Base-by-base conservation (phyloP, 1,140 invertebrate genomes). In the Anoplolepis gracilipes region DNA sequence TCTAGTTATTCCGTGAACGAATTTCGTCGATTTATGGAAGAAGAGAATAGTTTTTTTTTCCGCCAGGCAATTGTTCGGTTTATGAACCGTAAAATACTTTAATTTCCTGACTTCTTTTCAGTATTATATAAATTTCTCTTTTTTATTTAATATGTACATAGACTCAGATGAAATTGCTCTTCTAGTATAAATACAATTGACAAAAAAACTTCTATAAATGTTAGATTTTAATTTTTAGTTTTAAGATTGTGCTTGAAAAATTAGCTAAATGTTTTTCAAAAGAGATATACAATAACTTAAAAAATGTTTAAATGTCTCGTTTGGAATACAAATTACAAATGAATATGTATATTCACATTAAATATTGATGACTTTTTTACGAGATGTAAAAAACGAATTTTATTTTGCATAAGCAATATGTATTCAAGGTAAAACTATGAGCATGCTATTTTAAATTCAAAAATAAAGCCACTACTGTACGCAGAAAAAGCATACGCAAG, bases 11-110 rank as follows among this genome's bases (percentile, higher is more conserved):
- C 19, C 67, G 67, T 82, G 67, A 72, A 81, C 33, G 11, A 25
- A 82, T 61, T 82, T 36, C 7, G 67, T 46, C 67, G 53, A 82
- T 82, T 82, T 82, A 46, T 73, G n/a, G 36, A 39, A 36, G 25
- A 36, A 42, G 25, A 46, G 53, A 28, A 72, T 81, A 33, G 13
- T 59, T 82, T 59, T 53, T 81, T 81, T 81, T 72, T 81, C 19
- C 53, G 25, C 36, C 30, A 53, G 46, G 16, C 19, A 82, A 82
- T 59, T 73, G 53, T 59, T 42, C 78, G 67, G 33, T 42, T 57
- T 57, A 36, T 57, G 33, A 72, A 28, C 59, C 53, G 22, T 81
- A 53, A 69, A 81, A 70, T 70, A 72, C 78, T 59, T 13, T 13
- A 22, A 28, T 81, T 81, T 72, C 16, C 46, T 16, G 13, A 10